phyloP scores from a whole-genome alignment of 2,797 vertebrate species.

The Hippoglossus hippoglossus region DNA sequence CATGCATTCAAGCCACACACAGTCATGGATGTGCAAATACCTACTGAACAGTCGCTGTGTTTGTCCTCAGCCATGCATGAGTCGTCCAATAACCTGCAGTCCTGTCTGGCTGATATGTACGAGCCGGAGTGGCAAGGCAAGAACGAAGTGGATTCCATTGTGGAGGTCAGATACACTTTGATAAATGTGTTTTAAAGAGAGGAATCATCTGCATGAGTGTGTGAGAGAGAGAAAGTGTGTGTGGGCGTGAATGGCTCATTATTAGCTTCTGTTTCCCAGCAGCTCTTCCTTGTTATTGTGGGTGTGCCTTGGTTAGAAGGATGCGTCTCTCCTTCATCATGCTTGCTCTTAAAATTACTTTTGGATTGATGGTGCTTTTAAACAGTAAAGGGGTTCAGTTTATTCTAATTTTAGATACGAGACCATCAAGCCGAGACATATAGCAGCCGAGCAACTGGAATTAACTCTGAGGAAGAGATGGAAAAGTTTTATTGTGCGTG shows the following conservation, averaged over 20 bases:
- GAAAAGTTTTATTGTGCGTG: background rate
- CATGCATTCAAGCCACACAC: background rate
- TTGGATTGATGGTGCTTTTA: constrained; percentile 15
- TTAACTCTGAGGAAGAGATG: background rate
- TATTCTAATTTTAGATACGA: background rate
- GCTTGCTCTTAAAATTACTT: background rate
- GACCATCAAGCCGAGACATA: background rate
- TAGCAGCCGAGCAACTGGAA: background rate
- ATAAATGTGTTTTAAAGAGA: background rate
- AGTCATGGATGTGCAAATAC: background rate
- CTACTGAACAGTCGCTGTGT: background rate
- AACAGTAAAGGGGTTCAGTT: constrained; percentile 16
- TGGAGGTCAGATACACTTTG: constrained; percentile 87
- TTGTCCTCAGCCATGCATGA: constrained; percentile 93
- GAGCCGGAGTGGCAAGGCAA: constrained; percentile 95
- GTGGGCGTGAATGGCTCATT: background rate
- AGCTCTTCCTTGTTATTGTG: background rate
- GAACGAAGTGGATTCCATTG: constrained; percentile 91
- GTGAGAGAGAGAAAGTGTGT: background rate
- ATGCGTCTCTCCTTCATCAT: background rate
- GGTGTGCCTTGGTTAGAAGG: background rate
- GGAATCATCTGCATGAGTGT: background rate
- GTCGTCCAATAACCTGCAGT: constrained; percentile 93
- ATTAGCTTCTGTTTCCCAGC: constrained; percentile 1
- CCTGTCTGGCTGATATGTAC: constrained; percentile 96